phyloP scores from a whole-genome alignment of 2,797 vertebrate genomes.

The Perodicticus potto region DNA sequence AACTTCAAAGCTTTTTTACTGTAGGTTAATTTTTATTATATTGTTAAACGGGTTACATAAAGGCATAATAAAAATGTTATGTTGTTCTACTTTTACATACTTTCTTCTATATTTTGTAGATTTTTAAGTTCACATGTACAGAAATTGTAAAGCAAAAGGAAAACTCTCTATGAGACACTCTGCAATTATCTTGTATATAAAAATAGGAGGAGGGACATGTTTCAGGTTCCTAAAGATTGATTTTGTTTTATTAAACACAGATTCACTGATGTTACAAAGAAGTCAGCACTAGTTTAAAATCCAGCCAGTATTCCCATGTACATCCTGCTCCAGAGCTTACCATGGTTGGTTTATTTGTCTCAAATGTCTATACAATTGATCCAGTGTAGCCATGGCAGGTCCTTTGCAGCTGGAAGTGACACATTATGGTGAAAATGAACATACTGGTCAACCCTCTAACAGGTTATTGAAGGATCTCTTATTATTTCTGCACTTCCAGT shows the following conservation, averaged over 20 bases:
- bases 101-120: not conserved
- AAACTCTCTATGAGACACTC: not conserved
- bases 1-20: not conserved
- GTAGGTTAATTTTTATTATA: not conserved
- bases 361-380: not conserved
- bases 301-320: not conserved
- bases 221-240: not conserved
- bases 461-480: not conserved
- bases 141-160: conserved; percentile 41
- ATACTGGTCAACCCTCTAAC: not conserved
- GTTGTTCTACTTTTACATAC: not conserved
- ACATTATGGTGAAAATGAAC: not conserved
- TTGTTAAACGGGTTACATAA: not conserved
- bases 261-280: not conserved
- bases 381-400: not conserved
- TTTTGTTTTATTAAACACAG: not conserved
- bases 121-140: conserved; percentile 8
- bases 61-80: not conserved
- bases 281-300: not conserved
- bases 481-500: not conserved
- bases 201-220: not conserved
- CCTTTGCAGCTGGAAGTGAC: not conserved
- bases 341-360: too few relatives aligned
- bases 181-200: not conserved
- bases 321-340: not conserved